Percentiles rank a stretch among this genome's conserved stretches.
Conservation (phyloP, 2,797 vertebrate species). For the Anolis apletophallus region DNA sequence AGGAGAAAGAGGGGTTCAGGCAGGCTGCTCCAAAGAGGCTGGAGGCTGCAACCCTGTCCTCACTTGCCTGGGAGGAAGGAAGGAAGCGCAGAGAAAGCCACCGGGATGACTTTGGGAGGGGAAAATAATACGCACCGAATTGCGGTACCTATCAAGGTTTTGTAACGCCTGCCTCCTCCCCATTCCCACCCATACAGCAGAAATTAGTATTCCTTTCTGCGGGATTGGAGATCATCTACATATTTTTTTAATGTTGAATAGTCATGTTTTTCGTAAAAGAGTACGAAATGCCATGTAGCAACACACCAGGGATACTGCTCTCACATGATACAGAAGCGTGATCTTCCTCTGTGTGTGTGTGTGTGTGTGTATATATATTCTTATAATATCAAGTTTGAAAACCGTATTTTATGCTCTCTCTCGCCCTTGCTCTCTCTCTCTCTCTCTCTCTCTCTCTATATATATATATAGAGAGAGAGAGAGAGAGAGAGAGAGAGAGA, state of each 20-base stretch:
- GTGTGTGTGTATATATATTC: no score
- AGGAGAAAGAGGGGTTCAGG: not conserved
- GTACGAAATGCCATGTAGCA: not conserved
- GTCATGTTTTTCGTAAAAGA: not conserved
- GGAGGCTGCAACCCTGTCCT: not conserved
- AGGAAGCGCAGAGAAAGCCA: not conserved
- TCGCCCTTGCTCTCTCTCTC: no score
- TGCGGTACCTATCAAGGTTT: not conserved
- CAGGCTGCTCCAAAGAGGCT: not conserved
- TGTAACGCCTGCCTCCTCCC: not conserved
- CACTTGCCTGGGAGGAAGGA: not conserved
- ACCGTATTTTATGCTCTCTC: no score
- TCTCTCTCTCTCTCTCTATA: no score
- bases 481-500: no score
- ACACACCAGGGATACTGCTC: not conserved
- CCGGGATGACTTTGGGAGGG: not conserved
- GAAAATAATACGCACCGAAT: not conserved
- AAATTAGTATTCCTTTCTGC: not conserved
- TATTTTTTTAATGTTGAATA: slow-evolving; percentile 4
- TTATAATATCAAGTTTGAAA: no score
- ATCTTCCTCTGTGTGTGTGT: no score
- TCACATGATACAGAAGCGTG: not conserved
- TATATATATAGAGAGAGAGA: no score
- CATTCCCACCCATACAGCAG: not conserved
- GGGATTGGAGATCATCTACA: not conserved